Percentiles rank a stretch among this genome's conserved stretches.
These are phyloP conservation scores for Melangyna quadrimaculata DNA, from an alignment of 2,888 invertebrate species.

Conservation along the genomic window DNA sequence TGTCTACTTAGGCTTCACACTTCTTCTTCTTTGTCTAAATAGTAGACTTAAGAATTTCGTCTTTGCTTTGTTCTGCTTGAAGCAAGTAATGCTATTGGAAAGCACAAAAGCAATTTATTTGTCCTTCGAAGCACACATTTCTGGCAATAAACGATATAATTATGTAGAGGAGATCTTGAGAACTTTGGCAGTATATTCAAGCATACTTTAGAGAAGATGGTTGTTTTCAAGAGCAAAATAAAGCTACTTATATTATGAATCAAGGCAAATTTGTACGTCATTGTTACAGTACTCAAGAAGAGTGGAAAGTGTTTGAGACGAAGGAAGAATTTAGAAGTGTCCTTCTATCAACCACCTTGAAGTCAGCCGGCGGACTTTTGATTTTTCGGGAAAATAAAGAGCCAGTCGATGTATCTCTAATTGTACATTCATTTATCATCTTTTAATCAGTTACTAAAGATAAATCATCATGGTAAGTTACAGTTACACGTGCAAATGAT, in stretches of 20 bases:
- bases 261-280: constrained; percentile 39
- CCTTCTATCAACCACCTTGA: too few species aligned
- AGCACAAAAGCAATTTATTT: constrained; percentile 52
- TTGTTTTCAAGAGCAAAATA: constrained; percentile 16
- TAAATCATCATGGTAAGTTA: too few species aligned
- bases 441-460: too few species aligned
- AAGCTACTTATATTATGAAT: constrained; percentile 40
- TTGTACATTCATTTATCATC: too few species aligned
- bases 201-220: not conserved
- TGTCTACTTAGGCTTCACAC: constrained; percentile 46
- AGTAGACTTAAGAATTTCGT: constrained; percentile 22
- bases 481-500: too few species aligned
- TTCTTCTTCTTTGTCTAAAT: constrained; percentile 30
- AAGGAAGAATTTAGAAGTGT: not conserved
- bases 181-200: too few species aligned
- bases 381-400: too few species aligned
- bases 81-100: not conserved
- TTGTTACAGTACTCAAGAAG: constrained; percentile 46
- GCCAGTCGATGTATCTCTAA: too few species aligned
- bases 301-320: not conserved
- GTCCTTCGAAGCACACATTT: constrained; percentile 50
- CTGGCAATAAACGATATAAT: constrained; percentile 68
- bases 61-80: not conserved
- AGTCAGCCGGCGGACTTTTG: too few species aligned
- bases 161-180: constrained; percentile 45